These are phyloP conservation scores for Ctenodactylus gundi DNA, from an alignment of 2,113 vertebrate species.

Conservation along the genomic window DNA sequence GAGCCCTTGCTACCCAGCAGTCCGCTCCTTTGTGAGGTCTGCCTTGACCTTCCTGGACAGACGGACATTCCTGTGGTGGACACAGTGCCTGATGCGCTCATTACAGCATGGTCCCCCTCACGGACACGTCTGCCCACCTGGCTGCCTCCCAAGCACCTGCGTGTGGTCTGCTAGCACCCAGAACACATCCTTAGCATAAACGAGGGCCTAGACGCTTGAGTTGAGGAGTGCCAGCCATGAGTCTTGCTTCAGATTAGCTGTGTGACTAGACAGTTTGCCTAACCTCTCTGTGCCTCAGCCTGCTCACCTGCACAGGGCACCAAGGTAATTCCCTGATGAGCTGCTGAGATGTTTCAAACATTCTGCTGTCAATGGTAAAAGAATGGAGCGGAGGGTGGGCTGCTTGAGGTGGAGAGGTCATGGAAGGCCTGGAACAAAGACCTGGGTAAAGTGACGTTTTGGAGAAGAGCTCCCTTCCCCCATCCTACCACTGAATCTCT, in stretches of 20 bases:
- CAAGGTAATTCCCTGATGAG: not conserved
- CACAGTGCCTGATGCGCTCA: not conserved
- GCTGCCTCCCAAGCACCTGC: not conserved
- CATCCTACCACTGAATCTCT: not conserved
- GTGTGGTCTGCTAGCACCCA: not conserved
- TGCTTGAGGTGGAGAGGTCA: not conserved
- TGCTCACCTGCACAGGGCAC: not conserved
- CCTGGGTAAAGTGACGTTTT: not conserved
- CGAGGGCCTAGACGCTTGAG: not conserved
- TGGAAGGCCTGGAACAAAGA: not conserved
- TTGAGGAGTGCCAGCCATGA: not conserved
- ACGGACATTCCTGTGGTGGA: not conserved
- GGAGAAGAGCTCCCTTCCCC: too few relatives aligned
- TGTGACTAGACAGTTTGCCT: slow-evolving; percentile 3
- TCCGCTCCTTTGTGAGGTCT: not conserved
- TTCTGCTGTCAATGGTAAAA: not conserved
- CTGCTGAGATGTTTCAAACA: not conserved
- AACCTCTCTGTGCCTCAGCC: not conserved
- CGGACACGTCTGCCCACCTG: not conserved
- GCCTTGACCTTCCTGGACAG: not conserved
- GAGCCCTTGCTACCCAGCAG: too few relatives aligned
- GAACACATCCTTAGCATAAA: not conserved
- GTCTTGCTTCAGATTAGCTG: not conserved
- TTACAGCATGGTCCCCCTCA: not conserved
- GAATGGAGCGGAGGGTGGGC: not conserved